Evolutionary conservation across 2,797 vertebrate species (phyloP).

Genomic region (Tragopan temminckii): DNA sequence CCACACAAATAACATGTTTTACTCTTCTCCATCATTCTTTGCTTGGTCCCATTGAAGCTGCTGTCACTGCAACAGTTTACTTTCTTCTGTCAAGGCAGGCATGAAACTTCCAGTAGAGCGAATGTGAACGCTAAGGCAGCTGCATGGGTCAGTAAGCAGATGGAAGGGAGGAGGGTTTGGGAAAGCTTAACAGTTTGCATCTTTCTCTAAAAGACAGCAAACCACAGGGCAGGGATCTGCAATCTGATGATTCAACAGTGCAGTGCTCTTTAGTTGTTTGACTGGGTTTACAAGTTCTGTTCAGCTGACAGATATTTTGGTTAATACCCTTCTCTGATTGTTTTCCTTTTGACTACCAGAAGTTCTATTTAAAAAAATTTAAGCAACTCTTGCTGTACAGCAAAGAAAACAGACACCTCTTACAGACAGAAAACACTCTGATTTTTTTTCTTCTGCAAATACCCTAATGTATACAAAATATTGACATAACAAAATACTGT

Average conservation of each 20-base stretch:
- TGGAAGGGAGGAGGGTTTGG: conserved; percentile 72
- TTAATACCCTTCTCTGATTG: conserved; percentile 38
- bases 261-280: conserved; percentile 60
- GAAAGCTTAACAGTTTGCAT: conserved; percentile 74
- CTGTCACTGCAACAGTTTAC: conserved; percentile 79
- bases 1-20: conserved; percentile 53
- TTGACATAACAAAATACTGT: conserved; percentile 44
- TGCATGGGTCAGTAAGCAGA: conserved; percentile 83
- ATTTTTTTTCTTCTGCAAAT: neutral
- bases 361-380: conserved; percentile 57
- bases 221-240: conserved; percentile 72
- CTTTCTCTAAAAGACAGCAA: conserved; percentile 76
- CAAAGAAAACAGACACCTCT: conserved; percentile 50
- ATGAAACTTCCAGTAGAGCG: conserved; percentile 76
- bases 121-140: conserved; percentile 72
- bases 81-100: conserved; percentile 80
- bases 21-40: conserved; percentile 67
- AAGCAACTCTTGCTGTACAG: conserved; percentile 19
- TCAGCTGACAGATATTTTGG: conserved; percentile 71
- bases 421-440: conserved; percentile 6
- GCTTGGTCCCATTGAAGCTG: conserved; percentile 76
- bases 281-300: conserved; percentile 69
- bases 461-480: conserved; percentile 38
- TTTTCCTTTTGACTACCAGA: conserved; percentile 46
- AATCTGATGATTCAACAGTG: conserved; percentile 75